A percentile compares a stretch with the other conserved stretches of the same genome.
Conservation (phyloP, 2,113 vertebrate genomes). For the Sceloporus undulatus region DNA sequence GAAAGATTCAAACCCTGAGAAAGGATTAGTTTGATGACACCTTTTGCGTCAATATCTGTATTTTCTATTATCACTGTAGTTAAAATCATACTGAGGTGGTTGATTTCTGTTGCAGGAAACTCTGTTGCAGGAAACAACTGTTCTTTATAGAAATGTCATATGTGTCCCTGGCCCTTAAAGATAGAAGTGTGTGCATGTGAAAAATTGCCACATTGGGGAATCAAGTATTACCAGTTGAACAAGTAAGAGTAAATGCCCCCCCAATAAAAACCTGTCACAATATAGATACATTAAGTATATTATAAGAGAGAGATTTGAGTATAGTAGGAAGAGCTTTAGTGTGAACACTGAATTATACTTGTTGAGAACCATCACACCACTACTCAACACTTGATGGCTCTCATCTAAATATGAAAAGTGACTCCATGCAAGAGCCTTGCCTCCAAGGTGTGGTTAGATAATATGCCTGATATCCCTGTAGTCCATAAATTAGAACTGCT, state of each 20-base stretch:
- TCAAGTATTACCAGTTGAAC: background rate
- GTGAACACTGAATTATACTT: background rate
- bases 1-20: background rate
- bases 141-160: background rate
- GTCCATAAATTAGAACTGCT: too few relatives aligned
- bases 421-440: background rate
- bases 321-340: background rate
- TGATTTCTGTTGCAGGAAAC: too few relatives aligned
- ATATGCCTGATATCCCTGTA: too few relatives aligned
- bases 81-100: constrained; percentile 8
- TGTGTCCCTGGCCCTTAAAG: background rate
- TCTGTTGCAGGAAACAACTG: background rate
- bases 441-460: background rate
- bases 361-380: background rate
- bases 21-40: background rate
- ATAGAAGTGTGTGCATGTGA: too few relatives aligned
- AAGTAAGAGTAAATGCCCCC: background rate
- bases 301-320: background rate
- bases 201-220: background rate
- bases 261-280: background rate
- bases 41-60: constrained; percentile 2
- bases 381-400: background rate
- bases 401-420: background rate
- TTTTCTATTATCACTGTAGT: constrained; percentile 16
- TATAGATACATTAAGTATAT: background rate